Evolutionary conservation across 2,797 vertebrate genomes (phyloP).

Genomic region (Sphenopsis melanotis): DNA sequence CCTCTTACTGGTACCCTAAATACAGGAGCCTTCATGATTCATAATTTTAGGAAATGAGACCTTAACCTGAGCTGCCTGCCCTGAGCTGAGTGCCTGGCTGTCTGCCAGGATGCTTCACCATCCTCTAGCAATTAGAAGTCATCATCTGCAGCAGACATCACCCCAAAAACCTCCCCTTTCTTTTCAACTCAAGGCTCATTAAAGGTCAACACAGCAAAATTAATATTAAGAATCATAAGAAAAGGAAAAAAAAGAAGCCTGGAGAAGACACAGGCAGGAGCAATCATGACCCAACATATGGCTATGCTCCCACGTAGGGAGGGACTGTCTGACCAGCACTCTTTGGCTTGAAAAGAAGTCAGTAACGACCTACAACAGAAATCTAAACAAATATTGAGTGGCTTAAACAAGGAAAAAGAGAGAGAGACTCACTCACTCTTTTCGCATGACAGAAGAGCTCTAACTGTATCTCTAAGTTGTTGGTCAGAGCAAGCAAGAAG

Average conservation of each 20-base stretch:
- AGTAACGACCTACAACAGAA: background rate
- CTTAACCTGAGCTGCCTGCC: background rate
- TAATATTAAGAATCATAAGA: background rate
- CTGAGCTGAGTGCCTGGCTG: background rate
- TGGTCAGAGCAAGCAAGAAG: background rate
- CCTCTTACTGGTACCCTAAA: background rate
- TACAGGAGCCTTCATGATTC: background rate
- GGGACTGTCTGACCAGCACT: background rate
- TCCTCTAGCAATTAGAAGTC: background rate
- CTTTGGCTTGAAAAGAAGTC: background rate
- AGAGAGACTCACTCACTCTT: background rate
- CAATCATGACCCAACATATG: background rate
- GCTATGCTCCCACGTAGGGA: background rate
- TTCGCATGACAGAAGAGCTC: fast-evolving
- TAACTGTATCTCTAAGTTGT: background rate
- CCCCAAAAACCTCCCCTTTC: background rate
- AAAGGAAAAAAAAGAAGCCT: background rate
- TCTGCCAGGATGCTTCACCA: background rate
- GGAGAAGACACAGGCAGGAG: background rate
- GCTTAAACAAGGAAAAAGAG: background rate
- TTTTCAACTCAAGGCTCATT: background rate
- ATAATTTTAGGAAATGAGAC: background rate
- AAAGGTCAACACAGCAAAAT: background rate
- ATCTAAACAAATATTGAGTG: background rate
- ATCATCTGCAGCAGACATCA: background rate